A percentile compares a stretch with the other conserved stretches of the same genome.
Evolutionary conservation across 1,140 invertebrate species (phyloP).

Genomic region (Zaprionus nigranus): DNA sequence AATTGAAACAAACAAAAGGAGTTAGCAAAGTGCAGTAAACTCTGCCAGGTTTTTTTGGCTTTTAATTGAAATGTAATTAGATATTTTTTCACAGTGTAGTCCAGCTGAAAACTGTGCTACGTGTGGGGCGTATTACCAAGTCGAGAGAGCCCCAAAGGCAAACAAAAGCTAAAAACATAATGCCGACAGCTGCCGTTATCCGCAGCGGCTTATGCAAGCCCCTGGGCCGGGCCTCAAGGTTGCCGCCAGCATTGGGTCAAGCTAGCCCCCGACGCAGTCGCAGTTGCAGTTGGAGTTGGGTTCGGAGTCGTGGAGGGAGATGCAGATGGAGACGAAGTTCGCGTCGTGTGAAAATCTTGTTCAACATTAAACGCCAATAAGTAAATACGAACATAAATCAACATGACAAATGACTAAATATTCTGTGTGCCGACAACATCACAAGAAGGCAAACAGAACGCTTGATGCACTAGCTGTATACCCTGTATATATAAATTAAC

Average conservation of each 20-base stretch:
- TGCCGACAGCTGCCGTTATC: slow-evolving; percentile 33
- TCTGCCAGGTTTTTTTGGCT: too few relatives aligned
- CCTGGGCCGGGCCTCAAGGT: slow-evolving; percentile 51
- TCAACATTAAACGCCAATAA: slow-evolving; percentile 77
- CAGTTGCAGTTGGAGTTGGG: neutral
- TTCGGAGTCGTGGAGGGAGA: neutral
- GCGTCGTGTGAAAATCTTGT: slow-evolving; percentile 74
- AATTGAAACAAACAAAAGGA: neutral
- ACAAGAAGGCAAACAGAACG: slow-evolving; percentile 14
- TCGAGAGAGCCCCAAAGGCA: slow-evolving; percentile 26
- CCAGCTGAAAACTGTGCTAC: slow-evolving; percentile 36
- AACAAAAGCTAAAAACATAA: slow-evolving; percentile 12
- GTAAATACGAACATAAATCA: slow-evolving; percentile 75
- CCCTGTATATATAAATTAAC: neutral
- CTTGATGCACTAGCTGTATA: slow-evolving; percentile 7
- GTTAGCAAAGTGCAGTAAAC: too few relatives aligned
- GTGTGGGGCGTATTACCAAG: neutral
- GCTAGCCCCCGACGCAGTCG: neutral
- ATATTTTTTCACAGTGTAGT: neutral
- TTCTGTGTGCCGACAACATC: slow-evolving; percentile 57
- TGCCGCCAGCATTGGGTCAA: slow-evolving; percentile 67
- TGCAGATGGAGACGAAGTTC: neutral
- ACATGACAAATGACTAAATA: slow-evolving; percentile 78
- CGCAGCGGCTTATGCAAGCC: slow-evolving; percentile 19
- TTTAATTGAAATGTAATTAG: neutral